These are phyloP conservation scores for Dryas iulia DNA, from an alignment of 1,140 invertebrate species.

Conservation along the genomic window DNA sequence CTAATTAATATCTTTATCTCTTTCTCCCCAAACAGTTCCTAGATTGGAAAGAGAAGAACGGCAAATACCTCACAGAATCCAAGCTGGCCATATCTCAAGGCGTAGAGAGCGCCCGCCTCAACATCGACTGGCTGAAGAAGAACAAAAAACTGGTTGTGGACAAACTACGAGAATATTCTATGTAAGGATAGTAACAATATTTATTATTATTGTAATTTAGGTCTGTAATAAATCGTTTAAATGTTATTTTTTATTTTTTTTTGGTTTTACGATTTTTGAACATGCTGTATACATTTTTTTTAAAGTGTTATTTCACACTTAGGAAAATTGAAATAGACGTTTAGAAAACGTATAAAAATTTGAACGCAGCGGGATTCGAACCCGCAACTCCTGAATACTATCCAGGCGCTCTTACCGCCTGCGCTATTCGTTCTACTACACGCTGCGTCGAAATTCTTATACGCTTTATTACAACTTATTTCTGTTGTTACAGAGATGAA, in stretches of 20 bases:
- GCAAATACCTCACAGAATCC: slow-evolving; percentile 50
- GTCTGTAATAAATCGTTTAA: not conserved
- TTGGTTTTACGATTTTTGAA: not conserved
- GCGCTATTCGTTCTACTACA: no score
- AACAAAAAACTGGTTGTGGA: slow-evolving; percentile 49
- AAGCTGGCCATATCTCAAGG: slow-evolving; percentile 56
- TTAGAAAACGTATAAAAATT: no score
- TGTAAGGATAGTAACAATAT: slow-evolving; percentile 45
- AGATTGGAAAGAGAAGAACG: slow-evolving; percentile 50
- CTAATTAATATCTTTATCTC: no score
- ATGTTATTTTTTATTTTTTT: not conserved
- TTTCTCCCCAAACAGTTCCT: slow-evolving; percentile 49
- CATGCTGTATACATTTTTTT: not conserved
- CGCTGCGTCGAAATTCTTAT: no score
- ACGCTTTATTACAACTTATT: no score
- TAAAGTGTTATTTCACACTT: no score
- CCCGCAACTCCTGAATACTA: no score
- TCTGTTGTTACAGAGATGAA: no score
- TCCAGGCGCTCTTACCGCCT: no score
- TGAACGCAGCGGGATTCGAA: no score
- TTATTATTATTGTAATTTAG: not conserved
- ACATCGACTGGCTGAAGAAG: slow-evolving; percentile 59
- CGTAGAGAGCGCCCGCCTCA: slow-evolving; percentile 59
- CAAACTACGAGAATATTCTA: slow-evolving; percentile 52
- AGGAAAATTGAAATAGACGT: no score